These are phyloP conservation scores for Drosophila triauraria DNA, from an alignment of 1,140 invertebrate species.

Conservation along the genomic window DNA sequence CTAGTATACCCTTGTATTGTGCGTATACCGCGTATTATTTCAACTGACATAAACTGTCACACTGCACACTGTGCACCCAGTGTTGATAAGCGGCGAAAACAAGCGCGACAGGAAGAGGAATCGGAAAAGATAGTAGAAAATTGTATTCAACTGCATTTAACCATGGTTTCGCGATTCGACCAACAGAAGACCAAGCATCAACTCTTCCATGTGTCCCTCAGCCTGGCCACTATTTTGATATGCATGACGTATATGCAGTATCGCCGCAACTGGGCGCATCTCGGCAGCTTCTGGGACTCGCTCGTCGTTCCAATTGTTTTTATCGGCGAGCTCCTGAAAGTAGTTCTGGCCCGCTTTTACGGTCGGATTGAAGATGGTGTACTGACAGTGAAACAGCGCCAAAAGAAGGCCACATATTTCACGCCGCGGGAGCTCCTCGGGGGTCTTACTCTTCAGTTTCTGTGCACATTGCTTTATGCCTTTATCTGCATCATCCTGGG, in stretches of 20 bases:
- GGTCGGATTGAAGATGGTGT: conserved; percentile 66
- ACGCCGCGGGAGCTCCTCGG: conserved; percentile 68
- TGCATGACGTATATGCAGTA: conserved; percentile 84
- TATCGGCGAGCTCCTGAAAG: conserved; percentile 75
- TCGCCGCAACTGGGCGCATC: conserved; percentile 74
- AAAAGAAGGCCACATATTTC: conserved; percentile 75
- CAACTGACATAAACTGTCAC: background rate
- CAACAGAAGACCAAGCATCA: conserved; percentile 83
- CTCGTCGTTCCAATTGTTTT: conserved; percentile 83
- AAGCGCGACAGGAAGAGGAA: conserved; percentile 8
- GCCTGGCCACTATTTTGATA: conserved; percentile 75
- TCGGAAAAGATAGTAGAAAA: conserved; percentile 17
- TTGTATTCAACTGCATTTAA: conserved; percentile 45
- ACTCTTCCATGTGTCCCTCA: conserved; percentile 81
- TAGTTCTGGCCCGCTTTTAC: conserved; percentile 74
- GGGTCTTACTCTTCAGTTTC: conserved; percentile 73
- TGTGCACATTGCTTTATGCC: conserved; percentile 76
- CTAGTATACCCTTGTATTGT: background rate
- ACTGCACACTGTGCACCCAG: conserved; percentile 14
- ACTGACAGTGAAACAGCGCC: conserved; percentile 68
- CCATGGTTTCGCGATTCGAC: conserved; percentile 78
- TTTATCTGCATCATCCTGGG: conserved; percentile 84
- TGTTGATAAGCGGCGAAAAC: conserved; percentile 17
- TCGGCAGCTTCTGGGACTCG: conserved; percentile 83
- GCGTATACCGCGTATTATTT: background rate